Evolutionary conservation across 2,113 vertebrate genomes (phyloP).

Genomic region (Oplegnathus fasciatus): DNA sequence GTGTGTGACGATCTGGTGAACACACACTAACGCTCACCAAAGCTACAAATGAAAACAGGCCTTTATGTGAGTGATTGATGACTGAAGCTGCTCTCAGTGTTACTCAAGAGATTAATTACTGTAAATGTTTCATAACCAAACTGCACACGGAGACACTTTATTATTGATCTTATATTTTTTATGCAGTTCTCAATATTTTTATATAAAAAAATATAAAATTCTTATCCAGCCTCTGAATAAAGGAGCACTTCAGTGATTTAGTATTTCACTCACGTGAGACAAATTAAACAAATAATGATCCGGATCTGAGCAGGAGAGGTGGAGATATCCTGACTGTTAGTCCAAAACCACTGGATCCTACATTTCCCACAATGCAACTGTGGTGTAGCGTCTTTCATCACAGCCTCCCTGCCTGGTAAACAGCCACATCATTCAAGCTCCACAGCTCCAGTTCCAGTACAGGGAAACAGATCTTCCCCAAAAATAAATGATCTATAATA

Average conservation of each 20-base stretch:
- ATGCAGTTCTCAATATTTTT: too few species aligned
- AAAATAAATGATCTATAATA: neutral
- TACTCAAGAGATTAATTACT: slow-evolving; percentile 13
- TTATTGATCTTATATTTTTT: neutral
- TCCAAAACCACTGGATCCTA: neutral
- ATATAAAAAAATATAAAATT: too few species aligned
- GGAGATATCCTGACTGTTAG: too few species aligned
- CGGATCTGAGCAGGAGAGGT: too few species aligned
- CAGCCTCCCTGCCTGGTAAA: too few species aligned
- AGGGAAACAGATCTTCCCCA: too few species aligned
- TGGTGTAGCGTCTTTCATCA: too few species aligned
- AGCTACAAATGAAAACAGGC: neutral
- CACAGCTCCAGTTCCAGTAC: too few species aligned
- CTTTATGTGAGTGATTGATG: slow-evolving; percentile 38
- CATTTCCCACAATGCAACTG: neutral
- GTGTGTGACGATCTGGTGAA: slow-evolving; percentile 3
- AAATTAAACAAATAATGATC: neutral
- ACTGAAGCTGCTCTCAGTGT: slow-evolving; percentile 12
- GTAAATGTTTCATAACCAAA: neutral
- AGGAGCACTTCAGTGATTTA: too few species aligned
- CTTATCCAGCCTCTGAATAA: too few species aligned
- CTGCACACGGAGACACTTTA: neutral
- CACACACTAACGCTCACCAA: neutral
- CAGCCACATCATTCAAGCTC: too few species aligned
- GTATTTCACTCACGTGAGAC: too few species aligned